phyloP scores from a whole-genome alignment of 2,797 vertebrate genomes.

The Lates japonicus region DNA sequence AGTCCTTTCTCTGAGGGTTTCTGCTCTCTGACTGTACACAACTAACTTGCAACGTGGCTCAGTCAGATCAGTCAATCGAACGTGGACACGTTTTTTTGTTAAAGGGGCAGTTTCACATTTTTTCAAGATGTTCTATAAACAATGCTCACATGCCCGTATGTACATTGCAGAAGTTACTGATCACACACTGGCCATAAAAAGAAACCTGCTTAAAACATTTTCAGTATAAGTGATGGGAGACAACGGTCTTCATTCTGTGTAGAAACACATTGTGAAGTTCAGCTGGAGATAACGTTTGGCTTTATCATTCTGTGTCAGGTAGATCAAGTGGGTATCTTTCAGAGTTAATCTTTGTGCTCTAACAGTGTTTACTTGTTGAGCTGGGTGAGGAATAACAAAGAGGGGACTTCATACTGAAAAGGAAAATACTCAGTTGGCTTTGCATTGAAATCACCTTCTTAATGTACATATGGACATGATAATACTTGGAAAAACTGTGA shows the following conservation, averaged over 20 bases:
- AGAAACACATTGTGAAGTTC: not conserved
- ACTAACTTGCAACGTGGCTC: conserved; percentile 53
- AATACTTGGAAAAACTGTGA: conserved; percentile 24
- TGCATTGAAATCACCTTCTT: not conserved
- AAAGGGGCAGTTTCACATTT: conserved; percentile 45
- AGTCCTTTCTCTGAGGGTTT: conserved; percentile 35
- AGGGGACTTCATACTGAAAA: not conserved
- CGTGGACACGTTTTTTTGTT: conserved; percentile 45
- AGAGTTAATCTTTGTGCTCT: not conserved
- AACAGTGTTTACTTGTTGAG: not conserved
- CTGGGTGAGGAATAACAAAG: not conserved
- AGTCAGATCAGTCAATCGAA: conserved; percentile 46
- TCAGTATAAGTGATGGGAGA: not conserved
- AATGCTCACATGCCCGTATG: not conserved
- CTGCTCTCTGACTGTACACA: conserved; percentile 43
- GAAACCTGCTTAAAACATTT: not conserved
- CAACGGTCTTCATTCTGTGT: not conserved
- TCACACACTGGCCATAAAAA: not conserved
- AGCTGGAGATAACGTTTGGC: not conserved
- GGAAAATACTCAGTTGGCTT: not conserved
- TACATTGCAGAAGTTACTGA: not conserved
- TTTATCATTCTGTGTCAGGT: not conserved
- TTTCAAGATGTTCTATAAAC: conserved; percentile 4
- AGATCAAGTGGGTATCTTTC: not conserved
- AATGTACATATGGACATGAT: conserved; percentile 6